Percentiles rank a stretch among this genome's conserved stretches.
Evolutionary conservation across 2,113 vertebrate species (phyloP).

Genomic region (Dicentrarchus labrax): DNA sequence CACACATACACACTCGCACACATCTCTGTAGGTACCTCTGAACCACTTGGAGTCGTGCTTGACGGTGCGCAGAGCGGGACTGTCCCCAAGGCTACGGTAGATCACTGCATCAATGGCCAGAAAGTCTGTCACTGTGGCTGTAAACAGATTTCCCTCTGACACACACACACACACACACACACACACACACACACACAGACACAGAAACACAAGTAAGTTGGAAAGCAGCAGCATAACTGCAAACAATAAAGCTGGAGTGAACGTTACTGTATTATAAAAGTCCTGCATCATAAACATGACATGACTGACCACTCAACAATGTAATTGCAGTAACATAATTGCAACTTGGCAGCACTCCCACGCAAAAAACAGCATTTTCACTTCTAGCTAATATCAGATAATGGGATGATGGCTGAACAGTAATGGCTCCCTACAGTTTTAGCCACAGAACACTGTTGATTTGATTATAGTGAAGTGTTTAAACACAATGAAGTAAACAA

Average conservation of each 20-base stretch:
- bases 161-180: background rate
- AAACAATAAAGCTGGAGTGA: slow-evolving; percentile 31
- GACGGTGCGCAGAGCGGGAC: slow-evolving; percentile 92
- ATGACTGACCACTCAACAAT: slow-evolving; percentile 39
- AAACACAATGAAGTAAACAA: slow-evolving; percentile 43
- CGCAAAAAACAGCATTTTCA: slow-evolving; percentile 6
- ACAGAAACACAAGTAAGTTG: slow-evolving; percentile 32
- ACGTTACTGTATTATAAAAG: background rate
- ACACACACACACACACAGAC: slow-evolving; percentile 6
- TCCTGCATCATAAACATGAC: slow-evolving; percentile 36
- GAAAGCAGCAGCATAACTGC: slow-evolving; percentile 32
- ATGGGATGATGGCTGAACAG: slow-evolving; percentile 25
- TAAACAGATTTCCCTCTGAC: slow-evolving; percentile 95
- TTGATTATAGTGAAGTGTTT: slow-evolving; percentile 47
- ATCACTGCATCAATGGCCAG: slow-evolving; percentile 97
- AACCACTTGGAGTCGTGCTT: slow-evolving; percentile 99
- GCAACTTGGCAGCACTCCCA: slow-evolving; percentile 11
- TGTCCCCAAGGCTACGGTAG: slow-evolving; percentile 95
- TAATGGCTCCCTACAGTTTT: slow-evolving; percentile 49
- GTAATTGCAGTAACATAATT: slow-evolving; percentile 57
- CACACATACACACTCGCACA: slow-evolving; percentile 3
- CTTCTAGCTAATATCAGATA: slow-evolving; percentile 38
- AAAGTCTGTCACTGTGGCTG: slow-evolving; percentile 97
- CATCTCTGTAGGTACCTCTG: slow-evolving; percentile 86
- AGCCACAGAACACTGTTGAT: slow-evolving; percentile 21